Evolutionary conservation across 64 coral and sea anemone genomes (phyloP).

Genomic region (Pocillopora damicornis): DNA sequence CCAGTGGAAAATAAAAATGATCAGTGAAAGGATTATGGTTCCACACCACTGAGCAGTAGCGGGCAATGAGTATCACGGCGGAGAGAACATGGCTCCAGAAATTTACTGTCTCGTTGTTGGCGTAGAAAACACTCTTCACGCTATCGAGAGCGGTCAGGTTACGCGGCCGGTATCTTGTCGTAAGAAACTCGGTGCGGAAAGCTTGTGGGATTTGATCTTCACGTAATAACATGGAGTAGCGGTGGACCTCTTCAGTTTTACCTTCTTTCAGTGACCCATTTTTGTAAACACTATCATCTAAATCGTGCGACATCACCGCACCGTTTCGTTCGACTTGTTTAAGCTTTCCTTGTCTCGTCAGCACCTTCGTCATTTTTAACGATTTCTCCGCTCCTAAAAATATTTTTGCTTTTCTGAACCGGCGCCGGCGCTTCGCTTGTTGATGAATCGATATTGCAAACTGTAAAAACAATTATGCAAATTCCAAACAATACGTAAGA

Average conservation of each 20-base stretch:
- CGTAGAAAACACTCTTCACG: conserved; percentile 15
- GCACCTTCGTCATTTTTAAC: not conserved
- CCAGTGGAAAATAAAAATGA: conserved; percentile 34
- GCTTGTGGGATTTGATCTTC: conserved; percentile 27
- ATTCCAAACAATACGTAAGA: not conserved
- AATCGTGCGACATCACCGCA: not conserved
- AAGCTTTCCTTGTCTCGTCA: not conserved
- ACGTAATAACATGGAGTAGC: not conserved
- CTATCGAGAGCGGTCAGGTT: conserved; percentile 29
- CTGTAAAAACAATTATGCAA: not conserved
- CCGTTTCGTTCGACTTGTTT: not conserved
- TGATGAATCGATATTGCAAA: not conserved
- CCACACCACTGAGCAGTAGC: conserved; percentile 9
- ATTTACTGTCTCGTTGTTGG: conserved; percentile 54
- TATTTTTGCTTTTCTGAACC: not conserved
- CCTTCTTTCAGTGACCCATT: not conserved
- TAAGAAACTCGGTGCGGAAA: conserved; percentile 23
- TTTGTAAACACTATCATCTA: not conserved
- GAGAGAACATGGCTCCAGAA: conserved; percentile 51
- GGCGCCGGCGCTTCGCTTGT: not conserved
- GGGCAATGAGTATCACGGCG: not conserved
- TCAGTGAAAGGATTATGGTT: not conserved
- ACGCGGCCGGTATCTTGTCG: conserved; percentile 38
- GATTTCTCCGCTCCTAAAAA: not conserved
- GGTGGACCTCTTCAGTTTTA: not conserved